Percentiles rank a stretch among this genome's conserved stretches.
phyloP scores from a whole-genome alignment of 2,113 vertebrate genomes.

The Vimba vimba region DNA sequence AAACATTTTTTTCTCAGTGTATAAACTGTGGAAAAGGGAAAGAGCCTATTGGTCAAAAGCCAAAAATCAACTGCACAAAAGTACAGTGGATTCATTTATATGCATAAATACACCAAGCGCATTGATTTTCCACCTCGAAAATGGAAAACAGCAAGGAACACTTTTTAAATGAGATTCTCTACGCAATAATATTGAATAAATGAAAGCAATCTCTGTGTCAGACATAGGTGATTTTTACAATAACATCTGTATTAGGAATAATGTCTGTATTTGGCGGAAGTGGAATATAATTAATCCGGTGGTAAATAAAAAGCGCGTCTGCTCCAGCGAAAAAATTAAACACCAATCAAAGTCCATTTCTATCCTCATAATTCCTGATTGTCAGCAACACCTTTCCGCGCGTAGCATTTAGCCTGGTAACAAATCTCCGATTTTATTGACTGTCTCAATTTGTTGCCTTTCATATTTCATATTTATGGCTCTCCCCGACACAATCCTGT shows the following conservation, averaged over 20 bases:
- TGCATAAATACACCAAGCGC: slow-evolving; percentile 35
- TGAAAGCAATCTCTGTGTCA: slow-evolving; percentile 74
- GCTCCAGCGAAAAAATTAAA: slow-evolving; percentile 81
- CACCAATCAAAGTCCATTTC: slow-evolving; percentile 87
- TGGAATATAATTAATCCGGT: slow-evolving; percentile 77
- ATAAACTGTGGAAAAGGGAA: slow-evolving; percentile 25
- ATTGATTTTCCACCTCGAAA: slow-evolving; percentile 15
- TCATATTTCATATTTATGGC: slow-evolving; percentile 94
- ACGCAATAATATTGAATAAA: slow-evolving; percentile 80
- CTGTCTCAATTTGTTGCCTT: slow-evolving; percentile 88
- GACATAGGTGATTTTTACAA: slow-evolving; percentile 78
- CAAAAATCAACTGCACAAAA: not conserved
- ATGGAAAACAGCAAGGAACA: slow-evolving; percentile 29
- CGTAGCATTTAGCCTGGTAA: slow-evolving; percentile 79
- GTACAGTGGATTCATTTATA: not conserved
- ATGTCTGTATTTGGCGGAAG: slow-evolving; percentile 70
- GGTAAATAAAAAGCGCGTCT: slow-evolving; percentile 76
- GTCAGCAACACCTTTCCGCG: slow-evolving; percentile 80
- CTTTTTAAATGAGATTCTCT: slow-evolving; percentile 66
- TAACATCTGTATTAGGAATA: slow-evolving; percentile 77
- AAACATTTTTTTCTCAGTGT: no score
- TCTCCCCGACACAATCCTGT: slow-evolving; percentile 83
- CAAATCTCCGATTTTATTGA: slow-evolving; percentile 91
- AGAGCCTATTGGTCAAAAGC: not conserved
- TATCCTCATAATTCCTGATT: slow-evolving; percentile 89